Evolutionary conservation across 2,797 vertebrate species (phyloP), one percentile per base, ranked within the genome.

Genomic region (Anas bernieri): DNA sequence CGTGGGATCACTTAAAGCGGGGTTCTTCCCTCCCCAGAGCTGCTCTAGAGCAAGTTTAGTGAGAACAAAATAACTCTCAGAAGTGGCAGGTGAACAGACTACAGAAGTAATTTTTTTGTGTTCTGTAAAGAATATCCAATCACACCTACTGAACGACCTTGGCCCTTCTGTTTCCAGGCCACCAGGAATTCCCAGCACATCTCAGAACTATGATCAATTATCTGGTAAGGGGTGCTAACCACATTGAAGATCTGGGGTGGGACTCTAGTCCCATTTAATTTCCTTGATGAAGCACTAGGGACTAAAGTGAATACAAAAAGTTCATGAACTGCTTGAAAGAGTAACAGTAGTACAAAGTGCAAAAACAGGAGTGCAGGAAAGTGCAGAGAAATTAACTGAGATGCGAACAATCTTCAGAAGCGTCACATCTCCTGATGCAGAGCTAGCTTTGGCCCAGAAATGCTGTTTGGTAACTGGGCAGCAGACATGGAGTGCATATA

Each of bases 331-430:
- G 96, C 96, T 92, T 93, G 96, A 96, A 97, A 97, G 97, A 97
- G 96, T 94, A 96, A 96, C 95, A 86, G 93, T 92, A 92, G 94
- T 97, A 97, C 97, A 97, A 97, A 98, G 97, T 98, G 97, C 97
- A 97, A 94, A 96, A 95, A 97, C 93, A 83, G 91, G 91, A 95
- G 96, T 84, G 98, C 97, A 97, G 97, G 97, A 96, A 96, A 97
- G 95, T 67, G 96, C 94, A 80, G 91, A 87, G 83, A 97, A 96
- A 96, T 90, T 79, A 96, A 97, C 95, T 93, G 96, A 97, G 96
- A 95, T 93, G 94, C 33, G 1, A 92, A 92, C 12, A 52, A 82
- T 93, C 92, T 92, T 95, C 4, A 56, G 39, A 83, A 94, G 93
- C 78, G 0, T 50, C 92, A 54, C 2, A 2, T 74, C 92, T 95